Evolutionary conservation across 2,113 vertebrate species (phyloP).

Genomic region (Menura novaehollandiae): DNA sequence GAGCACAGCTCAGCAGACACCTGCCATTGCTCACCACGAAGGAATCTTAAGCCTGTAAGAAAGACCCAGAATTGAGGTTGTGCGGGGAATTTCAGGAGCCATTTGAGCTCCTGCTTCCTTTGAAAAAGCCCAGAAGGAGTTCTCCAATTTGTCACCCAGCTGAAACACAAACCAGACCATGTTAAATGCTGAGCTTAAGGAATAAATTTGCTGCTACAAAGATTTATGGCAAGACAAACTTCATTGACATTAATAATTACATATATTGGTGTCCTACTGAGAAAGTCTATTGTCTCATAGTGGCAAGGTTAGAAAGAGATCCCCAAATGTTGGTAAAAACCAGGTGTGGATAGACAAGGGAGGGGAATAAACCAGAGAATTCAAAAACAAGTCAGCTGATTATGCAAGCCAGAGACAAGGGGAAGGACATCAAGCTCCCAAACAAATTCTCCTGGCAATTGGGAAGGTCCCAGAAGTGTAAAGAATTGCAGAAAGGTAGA

Average conservation of each 20-base stretch:
- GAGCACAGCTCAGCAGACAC: neutral
- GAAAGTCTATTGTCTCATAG: neutral
- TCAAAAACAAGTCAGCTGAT: neutral
- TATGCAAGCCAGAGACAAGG: neutral
- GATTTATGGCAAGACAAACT: neutral
- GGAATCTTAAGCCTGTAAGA: neutral
- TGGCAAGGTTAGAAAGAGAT: neutral
- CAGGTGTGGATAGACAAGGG: neutral
- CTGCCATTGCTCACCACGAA: neutral
- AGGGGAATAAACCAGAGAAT: neutral
- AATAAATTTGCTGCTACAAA: neutral
- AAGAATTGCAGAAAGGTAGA: neutral
- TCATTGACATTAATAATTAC: neutral
- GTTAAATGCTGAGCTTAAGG: neutral
- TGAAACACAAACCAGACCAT: constrained; percentile 11
- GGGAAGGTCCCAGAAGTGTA: neutral
- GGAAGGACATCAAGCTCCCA: neutral
- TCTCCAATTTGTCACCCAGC: neutral
- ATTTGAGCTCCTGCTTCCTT: neutral
- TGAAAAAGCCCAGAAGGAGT: neutral
- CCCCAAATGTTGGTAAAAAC: neutral
- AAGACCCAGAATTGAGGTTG: neutral
- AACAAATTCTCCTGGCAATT: neutral
- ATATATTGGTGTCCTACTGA: neutral
- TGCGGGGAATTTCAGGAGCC: neutral